phyloP scores from a whole-genome alignment of 2,888 invertebrate species.

The Lithophane ornitopus region DNA sequence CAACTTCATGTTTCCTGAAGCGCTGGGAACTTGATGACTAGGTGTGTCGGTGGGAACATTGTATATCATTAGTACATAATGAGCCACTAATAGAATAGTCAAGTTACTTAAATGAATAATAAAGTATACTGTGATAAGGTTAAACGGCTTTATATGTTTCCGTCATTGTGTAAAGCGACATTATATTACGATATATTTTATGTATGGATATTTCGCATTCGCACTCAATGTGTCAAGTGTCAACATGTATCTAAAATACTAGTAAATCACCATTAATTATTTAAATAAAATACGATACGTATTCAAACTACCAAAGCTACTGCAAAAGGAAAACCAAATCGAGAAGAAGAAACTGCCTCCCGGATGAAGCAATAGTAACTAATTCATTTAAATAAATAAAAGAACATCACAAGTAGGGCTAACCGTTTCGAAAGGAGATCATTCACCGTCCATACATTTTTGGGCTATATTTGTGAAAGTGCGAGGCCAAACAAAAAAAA shows the following conservation, averaged over 20 bases:
- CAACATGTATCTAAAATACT: background rate
- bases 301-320: constrained; percentile 22
- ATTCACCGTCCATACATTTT: too few relatives aligned
- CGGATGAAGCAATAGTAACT: background rate
- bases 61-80: constrained; percentile 26
- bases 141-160: constrained; percentile 26
- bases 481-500: too few relatives aligned
- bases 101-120: constrained; percentile 40
- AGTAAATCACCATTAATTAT: constrained; percentile 10
- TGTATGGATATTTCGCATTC: background rate
- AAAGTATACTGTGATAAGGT: background rate
- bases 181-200: constrained; percentile 16
- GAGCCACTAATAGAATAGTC: constrained; percentile 17
- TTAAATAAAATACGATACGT: constrained; percentile 15
- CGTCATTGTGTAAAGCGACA: constrained; percentile 30
- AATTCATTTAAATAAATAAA: constrained; percentile 30
- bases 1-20: constrained; percentile 1
- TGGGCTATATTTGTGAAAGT: too few relatives aligned
- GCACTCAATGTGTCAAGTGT: constrained; percentile 5
- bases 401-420: background rate
- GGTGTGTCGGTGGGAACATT: constrained; percentile 1
- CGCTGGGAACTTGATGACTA: constrained; percentile 26
- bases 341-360: background rate
- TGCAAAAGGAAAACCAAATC: background rate
- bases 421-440: background rate